Base-by-base conservation (phyloP, 2,113 vertebrate genomes). In the Talpa occidentalis region DNA sequence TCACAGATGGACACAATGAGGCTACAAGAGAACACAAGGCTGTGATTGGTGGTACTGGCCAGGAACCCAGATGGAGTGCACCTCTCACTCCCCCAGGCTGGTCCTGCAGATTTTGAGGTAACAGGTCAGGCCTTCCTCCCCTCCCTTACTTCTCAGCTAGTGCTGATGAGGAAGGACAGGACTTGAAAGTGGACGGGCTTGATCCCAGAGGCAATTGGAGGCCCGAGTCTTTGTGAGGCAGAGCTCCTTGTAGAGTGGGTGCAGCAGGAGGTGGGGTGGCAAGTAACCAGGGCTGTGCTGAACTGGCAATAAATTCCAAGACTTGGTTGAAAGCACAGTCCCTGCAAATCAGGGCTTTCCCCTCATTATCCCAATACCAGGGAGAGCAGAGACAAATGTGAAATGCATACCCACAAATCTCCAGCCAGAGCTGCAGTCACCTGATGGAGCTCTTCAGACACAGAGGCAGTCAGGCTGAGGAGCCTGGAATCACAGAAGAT, bases 181-280 rank as follows among this genome's bases (percentile, higher is more conserved):
- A 9, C 12, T 78, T 16, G 16, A 30, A 92, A 67, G 3, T 49
- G 37, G 4, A 17, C 22, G 8, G 0, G 10, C 35, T 21, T 70
- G 40, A 21, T 52, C 54, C 28, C 6, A 95, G 42, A 80, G 24
- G 28, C 42, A 21, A 77, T 17, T 2, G 4, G 62, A 59, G 14
- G 28, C 35, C 54, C 22, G 49, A 22, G n/a, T n/a, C 73, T 88
- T 52, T 78, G 17, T 79, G 49, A 49, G 76, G 24, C 4, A 59
- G 17, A 3, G 1, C 32, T 79, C 74, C 40, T 89, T 42, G 2
- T 28, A 62, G 67, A 64, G 30, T 16, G 11, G 28, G 40, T 37
- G 15, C 10, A 26, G 19, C 6, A 59, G 32, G 12, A 3, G 5
- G 0, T 11, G 7, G 28, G 14, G 6, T 1, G 14, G 12, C 47